phyloP scores from a whole-genome alignment of 1,140 invertebrate genomes.

The Drosophila rhopaloa region DNA sequence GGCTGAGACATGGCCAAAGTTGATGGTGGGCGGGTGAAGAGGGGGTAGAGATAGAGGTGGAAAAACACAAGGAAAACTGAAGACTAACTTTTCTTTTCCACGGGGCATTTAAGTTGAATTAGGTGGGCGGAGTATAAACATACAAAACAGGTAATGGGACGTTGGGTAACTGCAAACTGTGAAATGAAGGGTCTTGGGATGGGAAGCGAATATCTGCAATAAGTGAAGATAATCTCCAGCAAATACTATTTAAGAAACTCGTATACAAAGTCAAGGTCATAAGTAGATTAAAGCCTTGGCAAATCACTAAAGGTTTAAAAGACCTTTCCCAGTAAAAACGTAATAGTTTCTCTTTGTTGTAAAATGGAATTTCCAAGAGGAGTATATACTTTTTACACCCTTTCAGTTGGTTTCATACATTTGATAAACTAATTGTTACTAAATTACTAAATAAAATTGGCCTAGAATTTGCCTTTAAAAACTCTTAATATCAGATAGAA shows the following conservation, averaged over 20 bases:
- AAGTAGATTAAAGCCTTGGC: too few relatives aligned
- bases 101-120: constrained; percentile 54
- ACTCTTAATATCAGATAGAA: too few relatives aligned
- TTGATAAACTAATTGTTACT: too few relatives aligned
- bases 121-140: constrained; percentile 8
- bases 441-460: too few relatives aligned
- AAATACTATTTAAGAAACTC: not conserved
- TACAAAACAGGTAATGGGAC: constrained; percentile 37
- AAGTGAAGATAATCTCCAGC: not conserved
- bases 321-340: too few relatives aligned
- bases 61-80: constrained; percentile 2
- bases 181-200: constrained; percentile 33
- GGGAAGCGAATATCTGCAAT: not conserved
- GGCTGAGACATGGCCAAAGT: constrained; percentile 37
- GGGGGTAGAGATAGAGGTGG: not conserved
- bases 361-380: too few relatives aligned
- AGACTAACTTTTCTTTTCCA: constrained; percentile 54
- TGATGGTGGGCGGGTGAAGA: not conserved
- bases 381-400: too few relatives aligned
- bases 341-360: too few relatives aligned
- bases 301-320: too few relatives aligned
- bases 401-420: too few relatives aligned
- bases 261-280: not conserved
- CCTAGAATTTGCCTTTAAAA: too few relatives aligned
- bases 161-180: constrained; percentile 68